Evolutionary conservation across 2,797 vertebrate genomes (phyloP).

Genomic region (Sphenodon punctatus): DNA sequence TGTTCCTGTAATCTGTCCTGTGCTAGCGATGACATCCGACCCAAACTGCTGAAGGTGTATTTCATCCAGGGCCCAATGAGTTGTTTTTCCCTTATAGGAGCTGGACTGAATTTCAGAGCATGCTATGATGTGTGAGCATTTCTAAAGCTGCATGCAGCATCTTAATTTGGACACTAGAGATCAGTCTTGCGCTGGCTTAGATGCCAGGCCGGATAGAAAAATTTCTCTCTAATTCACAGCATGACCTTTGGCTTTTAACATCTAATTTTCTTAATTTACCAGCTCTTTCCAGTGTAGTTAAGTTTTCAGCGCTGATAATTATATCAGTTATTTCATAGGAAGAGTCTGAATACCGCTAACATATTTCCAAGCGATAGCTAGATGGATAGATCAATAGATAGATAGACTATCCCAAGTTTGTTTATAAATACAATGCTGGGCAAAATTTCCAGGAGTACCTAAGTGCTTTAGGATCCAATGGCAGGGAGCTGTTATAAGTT

Average conservation of each 20-base stretch:
- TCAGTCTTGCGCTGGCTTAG: constrained; percentile 88
- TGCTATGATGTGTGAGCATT: background rate
- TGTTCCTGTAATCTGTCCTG: background rate
- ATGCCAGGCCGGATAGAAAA: background rate
- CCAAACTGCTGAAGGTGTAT: background rate
- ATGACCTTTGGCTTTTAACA: constrained; percentile 22
- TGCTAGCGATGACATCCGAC: background rate
- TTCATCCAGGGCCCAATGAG: background rate
- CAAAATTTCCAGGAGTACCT: no score
- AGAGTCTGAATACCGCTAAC: background rate
- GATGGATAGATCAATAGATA: no score
- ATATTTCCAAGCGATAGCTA: background rate
- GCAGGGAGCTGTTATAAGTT: no score
- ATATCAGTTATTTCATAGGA: background rate
- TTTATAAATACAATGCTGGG: no score
- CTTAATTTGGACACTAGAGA: constrained; percentile 83
- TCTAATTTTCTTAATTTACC: background rate
- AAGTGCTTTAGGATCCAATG: no score
- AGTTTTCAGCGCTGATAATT: background rate
- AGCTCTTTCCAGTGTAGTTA: background rate
- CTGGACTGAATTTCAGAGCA: background rate
- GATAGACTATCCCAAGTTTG: no score
- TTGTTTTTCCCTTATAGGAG: background rate
- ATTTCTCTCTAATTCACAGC: background rate
- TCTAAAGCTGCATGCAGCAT: constrained; percentile 23